A percentile compares a stretch with the other conserved stretches of the same genome.
Conservation (phyloP, 2,113 vertebrate species). For the Aegotheles bennettii region DNA sequence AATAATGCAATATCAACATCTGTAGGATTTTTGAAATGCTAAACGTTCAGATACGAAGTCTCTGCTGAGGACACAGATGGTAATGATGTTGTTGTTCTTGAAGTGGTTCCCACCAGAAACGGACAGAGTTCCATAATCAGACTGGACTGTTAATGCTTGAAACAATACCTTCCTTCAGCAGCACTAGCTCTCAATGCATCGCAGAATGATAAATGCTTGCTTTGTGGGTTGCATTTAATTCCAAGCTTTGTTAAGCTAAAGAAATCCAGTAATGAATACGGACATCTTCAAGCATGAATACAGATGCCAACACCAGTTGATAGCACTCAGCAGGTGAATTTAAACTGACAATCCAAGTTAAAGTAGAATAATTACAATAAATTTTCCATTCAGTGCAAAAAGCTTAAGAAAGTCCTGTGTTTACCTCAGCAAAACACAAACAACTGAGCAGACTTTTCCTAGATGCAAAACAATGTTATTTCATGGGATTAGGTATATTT, state of each 20-base stretch:
- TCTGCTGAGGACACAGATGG: constrained; percentile 37
- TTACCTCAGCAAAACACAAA: background rate
- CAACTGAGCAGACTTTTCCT: background rate
- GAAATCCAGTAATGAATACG: constrained; percentile 36
- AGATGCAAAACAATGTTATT: background rate
- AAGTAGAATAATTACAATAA: constrained; percentile 43
- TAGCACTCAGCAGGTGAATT: background rate
- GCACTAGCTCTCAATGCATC: background rate
- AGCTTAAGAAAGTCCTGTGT: background rate
- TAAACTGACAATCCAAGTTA: constrained; percentile 30
- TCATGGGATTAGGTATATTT: background rate
- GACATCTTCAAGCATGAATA: constrained; percentile 32
- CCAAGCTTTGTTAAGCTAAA: constrained; percentile 55
- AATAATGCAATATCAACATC: constrained; percentile 67
- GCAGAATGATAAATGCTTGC: constrained; percentile 14
- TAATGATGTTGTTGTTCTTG: constrained; percentile 8
- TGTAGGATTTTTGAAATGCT: constrained; percentile 64
- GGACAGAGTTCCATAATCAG: background rate
- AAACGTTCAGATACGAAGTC: constrained; percentile 18
- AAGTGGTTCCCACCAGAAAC: background rate
- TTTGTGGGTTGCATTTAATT: constrained; percentile 49
- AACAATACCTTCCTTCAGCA: constrained; percentile 34
- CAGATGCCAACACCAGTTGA: constrained; percentile 22
- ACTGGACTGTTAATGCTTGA: background rate
- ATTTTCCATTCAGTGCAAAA: constrained; percentile 3